A percentile compares a stretch with the other conserved stretches of the same genome.
Evolutionary conservation across 2,888 invertebrate species (phyloP).

Genomic region (Tenthredo distinguenda): DNA sequence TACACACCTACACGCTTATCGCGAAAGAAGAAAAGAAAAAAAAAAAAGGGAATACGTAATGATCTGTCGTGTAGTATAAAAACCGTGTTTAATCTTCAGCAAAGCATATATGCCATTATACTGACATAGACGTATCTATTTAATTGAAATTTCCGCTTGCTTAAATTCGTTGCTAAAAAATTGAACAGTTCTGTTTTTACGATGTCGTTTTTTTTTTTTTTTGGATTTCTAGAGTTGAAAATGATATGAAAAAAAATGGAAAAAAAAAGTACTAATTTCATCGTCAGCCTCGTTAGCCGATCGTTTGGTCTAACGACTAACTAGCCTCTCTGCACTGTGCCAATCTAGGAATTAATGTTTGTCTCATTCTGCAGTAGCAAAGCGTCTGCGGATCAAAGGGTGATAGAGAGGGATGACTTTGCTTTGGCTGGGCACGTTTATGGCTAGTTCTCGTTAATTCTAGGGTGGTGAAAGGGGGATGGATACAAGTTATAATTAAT

Average conservation of each 20-base stretch:
- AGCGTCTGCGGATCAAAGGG: background rate
- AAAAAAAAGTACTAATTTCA: background rate
- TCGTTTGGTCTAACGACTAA: constrained; percentile 29
- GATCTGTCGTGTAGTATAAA: no score
- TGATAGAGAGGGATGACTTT: background rate
- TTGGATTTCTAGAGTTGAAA: background rate
- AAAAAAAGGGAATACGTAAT: no score
- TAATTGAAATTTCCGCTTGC: no score
- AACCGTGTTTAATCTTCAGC: no score
- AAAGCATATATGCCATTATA: no score
- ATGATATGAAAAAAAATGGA: background rate
- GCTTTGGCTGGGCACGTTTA: constrained; percentile 25
- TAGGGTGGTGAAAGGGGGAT: background rate
- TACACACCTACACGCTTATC: background rate
- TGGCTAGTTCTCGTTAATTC: constrained; percentile 40
- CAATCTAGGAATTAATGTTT: background rate
- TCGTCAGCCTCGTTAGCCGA: background rate
- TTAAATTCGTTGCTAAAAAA: background rate
- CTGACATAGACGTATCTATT: no score
- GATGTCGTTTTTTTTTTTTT: background rate
- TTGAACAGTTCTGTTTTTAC: background rate
- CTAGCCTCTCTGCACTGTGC: constrained; percentile 12
- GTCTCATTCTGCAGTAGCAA: background rate
- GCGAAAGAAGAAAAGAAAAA: no score
- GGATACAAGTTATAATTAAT: constrained; percentile 51